Evolutionary conservation across 2,888 invertebrate genomes (phyloP).

Genomic region (Fissipunctia ypsillon): DNA sequence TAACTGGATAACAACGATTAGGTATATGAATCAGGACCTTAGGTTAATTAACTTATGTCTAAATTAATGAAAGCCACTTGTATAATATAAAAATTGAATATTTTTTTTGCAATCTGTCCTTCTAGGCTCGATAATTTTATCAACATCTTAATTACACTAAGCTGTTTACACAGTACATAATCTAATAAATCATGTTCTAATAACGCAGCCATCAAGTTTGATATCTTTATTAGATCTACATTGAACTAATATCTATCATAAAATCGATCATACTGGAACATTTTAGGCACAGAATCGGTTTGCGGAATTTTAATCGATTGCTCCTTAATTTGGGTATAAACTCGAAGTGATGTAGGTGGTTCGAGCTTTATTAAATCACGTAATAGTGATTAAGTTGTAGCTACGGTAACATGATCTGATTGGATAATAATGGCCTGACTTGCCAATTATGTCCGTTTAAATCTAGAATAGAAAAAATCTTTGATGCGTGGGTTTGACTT

Average conservation of each 20-base stretch:
- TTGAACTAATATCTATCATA: constrained; percentile 73
- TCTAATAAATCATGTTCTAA: constrained; percentile 81
- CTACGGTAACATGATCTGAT: constrained; percentile 55
- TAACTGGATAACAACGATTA: too few species aligned
- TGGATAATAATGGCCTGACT: constrained; percentile 54
- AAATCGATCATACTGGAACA: constrained; percentile 65
- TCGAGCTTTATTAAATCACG: constrained; percentile 58
- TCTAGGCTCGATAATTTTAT: constrained; percentile 52
- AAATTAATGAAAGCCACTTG: constrained; percentile 1
- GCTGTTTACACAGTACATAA: constrained; percentile 73
- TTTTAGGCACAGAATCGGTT: constrained; percentile 66
- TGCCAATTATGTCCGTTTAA: constrained; percentile 45
- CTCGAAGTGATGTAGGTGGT: constrained; percentile 51
- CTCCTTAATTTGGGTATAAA: constrained; percentile 54
- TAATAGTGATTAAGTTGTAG: constrained; percentile 57
- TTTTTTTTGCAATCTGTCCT: constrained; percentile 19
- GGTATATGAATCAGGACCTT: background rate
- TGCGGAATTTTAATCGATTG: constrained; percentile 65
- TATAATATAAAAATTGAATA: too few species aligned
- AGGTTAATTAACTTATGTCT: background rate
- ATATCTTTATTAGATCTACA: constrained; percentile 85
- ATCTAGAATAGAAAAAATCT: constrained; percentile 30
- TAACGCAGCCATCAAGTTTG: constrained; percentile 78
- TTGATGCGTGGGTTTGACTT: background rate
- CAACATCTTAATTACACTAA: constrained; percentile 64